Base-by-base conservation (phyloP, 2,888 invertebrate species). In the Spodoptera picta region DNA sequence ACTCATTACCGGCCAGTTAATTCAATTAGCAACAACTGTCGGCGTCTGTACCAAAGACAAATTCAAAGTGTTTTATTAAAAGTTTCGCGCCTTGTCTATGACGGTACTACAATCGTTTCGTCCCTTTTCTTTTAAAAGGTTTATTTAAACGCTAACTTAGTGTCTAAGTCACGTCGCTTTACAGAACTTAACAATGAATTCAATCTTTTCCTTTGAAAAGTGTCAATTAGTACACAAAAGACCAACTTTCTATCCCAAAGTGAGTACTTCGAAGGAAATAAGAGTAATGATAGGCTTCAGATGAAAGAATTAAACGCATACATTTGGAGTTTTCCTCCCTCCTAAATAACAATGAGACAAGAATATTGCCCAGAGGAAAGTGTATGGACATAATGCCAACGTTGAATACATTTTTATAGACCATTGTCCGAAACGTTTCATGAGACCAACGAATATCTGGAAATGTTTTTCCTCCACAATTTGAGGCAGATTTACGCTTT, bases 51-150 rank as follows among this genome's bases (percentile, higher is more conserved):
- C 75, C 80, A 78, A 79, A 81, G 79, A 82, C 79, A 77, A 79
- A 84, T 83, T 83, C 76, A 65, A 85, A 84, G 79, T 80, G 76
- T 84, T 84, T 86, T 86, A 85, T 84, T 86, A 83, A 85, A 87
- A 85, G 81, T 87, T 86, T 81, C 60, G 75, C 81, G 81, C 80
- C 80, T 81, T 83, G 83, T 75, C 83, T 80, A 82, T 86, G 82
- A 83, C 80, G 67, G 78, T 81, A 78, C 77, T 73, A 65, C 73
- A 79, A 63, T 77, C 79, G 79, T 82, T 82, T 82, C 77, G 79
- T 80, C 70, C 70, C 73, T 82, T 83, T 80, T 75, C 74, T 79
- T 77, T 36, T 79, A 61, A 70, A 81, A 83, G 82, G 80, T 85
- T 85, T 83, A 81, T 83, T 82, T 83, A 82, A 83, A 84, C 75